A percentile compares a stretch with the other conserved stretches of the same genome.
Conservation (phyloP, 1,140 invertebrate genomes). For the Myzus persicae region DNA sequence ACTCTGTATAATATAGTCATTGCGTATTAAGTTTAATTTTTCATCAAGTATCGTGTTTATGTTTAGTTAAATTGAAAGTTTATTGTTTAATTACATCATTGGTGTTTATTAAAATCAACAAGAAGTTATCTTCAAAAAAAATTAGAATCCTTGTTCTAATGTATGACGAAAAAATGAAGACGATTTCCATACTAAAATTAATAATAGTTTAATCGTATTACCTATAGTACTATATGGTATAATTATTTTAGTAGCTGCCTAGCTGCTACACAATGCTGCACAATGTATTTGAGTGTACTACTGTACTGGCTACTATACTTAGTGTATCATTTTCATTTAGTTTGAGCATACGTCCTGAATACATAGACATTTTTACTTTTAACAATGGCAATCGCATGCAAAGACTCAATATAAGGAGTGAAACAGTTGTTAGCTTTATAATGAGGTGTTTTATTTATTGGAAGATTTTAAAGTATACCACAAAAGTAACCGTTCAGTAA, state of each 20-base stretch:
- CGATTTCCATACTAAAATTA: neutral
- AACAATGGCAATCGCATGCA: neutral
- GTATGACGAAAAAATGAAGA: neutral
- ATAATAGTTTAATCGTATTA: neutral
- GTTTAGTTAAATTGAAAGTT: neutral
- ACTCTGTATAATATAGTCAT: neutral
- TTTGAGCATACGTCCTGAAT: too few species aligned
- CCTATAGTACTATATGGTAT: neutral
- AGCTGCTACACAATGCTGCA: too few species aligned
- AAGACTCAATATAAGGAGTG: neutral
- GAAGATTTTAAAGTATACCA: neutral
- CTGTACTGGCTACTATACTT: neutral
- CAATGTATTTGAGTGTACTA: neutral
- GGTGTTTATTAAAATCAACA: neutral
- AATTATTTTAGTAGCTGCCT: neutral
- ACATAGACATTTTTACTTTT: neutral
- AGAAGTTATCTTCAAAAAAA: conserved; percentile 6
- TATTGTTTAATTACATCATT: conserved; percentile 24
- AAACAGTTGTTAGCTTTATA: neutral
- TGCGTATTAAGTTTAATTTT: neutral
- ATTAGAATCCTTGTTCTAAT: neutral
- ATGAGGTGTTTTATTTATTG: neutral
- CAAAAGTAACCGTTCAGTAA: too few species aligned
- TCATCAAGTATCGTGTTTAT: neutral
- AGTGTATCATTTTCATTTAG: neutral